Conservation (phyloP, 2,888 invertebrate species). For the Drosophila niveifrons region DNA sequence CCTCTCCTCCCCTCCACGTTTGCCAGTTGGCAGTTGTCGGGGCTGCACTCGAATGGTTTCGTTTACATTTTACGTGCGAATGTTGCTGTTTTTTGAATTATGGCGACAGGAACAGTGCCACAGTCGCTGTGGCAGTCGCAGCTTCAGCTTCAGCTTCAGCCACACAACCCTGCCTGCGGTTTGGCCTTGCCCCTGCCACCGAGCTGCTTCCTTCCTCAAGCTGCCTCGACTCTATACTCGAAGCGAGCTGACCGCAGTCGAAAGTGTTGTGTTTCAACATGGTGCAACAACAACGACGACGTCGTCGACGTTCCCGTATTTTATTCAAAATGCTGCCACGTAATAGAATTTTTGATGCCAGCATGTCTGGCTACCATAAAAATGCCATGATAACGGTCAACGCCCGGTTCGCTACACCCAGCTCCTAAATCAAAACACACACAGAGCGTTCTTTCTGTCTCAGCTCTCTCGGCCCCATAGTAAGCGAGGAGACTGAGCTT, state of each 20-base stretch:
- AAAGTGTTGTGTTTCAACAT: conserved; percentile 78
- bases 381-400: conserved; percentile 80
- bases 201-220: conserved; percentile 62
- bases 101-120: conserved; percentile 77
- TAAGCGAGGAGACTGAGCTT: conserved; percentile 17
- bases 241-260: conserved; percentile 60
- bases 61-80: conserved; percentile 81
- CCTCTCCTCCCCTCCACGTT: background rate
- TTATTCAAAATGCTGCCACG: conserved; percentile 81
- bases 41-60: conserved; percentile 80
- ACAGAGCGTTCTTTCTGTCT: background rate
- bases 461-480: no score
- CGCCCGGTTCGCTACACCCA: conserved; percentile 44
- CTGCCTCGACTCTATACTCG: conserved; percentile 1
- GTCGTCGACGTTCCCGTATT: conserved; percentile 59
- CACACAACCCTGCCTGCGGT: conserved; percentile 32
- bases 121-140: conserved; percentile 47
- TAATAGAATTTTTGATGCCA: conserved; percentile 82
- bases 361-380: conserved; percentile 77
- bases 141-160: conserved; percentile 40
- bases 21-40: conserved; percentile 24
- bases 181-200: conserved; percentile 39
- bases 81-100: conserved; percentile 82
- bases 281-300: conserved; percentile 21
- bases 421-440: conserved; percentile 39